These are phyloP conservation scores for Erebia epiphron DNA, from an alignment of 2,888 invertebrate genomes.

Conservation along the genomic window DNA sequence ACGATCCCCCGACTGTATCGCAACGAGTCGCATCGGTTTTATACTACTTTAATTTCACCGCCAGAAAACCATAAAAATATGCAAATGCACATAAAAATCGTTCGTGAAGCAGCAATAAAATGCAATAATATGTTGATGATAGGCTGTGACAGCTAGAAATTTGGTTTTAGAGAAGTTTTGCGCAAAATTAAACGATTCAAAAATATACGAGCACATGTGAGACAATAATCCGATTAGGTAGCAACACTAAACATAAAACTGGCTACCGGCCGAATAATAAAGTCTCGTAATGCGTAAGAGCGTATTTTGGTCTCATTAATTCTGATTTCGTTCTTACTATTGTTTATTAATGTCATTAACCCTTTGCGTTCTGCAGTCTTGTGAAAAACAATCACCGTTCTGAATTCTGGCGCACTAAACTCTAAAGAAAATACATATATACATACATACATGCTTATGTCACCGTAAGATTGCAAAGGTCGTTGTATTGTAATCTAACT, in stretches of 20 bases:
- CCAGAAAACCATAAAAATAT: constrained; percentile 79
- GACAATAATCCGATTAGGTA: constrained; percentile 5
- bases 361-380: too few species aligned
- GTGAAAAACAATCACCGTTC: too few species aligned
- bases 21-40: constrained; percentile 73
- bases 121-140: constrained; percentile 57
- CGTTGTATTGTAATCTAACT: too few species aligned
- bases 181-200: constrained; percentile 17
- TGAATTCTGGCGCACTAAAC: too few species aligned
- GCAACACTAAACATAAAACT: neutral
- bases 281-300: too few species aligned
- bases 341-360: too few species aligned
- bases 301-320: too few species aligned
- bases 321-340: too few species aligned
- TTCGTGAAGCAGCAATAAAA: constrained; percentile 63
- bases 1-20: constrained; percentile 72
- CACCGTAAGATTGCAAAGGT: too few species aligned
- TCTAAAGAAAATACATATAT: too few species aligned
- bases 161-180: neutral
- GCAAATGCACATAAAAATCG: constrained; percentile 77
- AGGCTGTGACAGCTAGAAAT: constrained; percentile 37
- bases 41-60: constrained; percentile 82
- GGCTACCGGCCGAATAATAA: neutral
- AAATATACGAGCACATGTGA: constrained; percentile 7
- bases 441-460: too few species aligned